A percentile compares a stretch with the other conserved stretches of the same genome.
Evolutionary conservation across 2,113 vertebrate species (phyloP).

Genomic region (Micromys minutus): DNA sequence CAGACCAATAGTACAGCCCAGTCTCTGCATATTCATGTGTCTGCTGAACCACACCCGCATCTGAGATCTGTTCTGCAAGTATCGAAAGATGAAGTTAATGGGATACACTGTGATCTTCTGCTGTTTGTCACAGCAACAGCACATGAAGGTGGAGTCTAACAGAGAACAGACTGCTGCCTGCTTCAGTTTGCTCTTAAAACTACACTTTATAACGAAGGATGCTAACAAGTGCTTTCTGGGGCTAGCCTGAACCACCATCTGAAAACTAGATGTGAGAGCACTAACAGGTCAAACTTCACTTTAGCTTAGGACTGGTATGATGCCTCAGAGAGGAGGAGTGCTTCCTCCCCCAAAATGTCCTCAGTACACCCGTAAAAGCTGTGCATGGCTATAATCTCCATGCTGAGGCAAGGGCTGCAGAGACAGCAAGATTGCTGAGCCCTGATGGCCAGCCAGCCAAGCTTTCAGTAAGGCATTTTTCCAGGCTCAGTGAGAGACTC

Average conservation of each 20-base stretch:
- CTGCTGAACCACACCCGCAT: background rate
- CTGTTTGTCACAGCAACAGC: background rate
- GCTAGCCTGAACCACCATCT: background rate
- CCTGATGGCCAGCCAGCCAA: background rate
- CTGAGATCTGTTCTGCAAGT: background rate
- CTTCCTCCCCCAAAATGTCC: too few species aligned
- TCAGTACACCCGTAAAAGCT: too few species aligned
- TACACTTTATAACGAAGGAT: background rate
- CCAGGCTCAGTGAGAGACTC: background rate
- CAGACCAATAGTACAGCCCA: background rate
- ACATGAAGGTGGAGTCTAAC: background rate
- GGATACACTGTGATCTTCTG: background rate
- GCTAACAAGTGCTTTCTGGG: background rate
- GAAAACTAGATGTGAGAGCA: background rate
- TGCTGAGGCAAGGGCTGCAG: background rate
- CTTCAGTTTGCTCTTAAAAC: slow-evolving; percentile 6
- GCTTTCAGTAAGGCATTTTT: background rate
- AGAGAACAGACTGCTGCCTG: background rate
- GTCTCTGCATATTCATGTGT: background rate
- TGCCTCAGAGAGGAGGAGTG: background rate
- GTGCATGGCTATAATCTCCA: background rate
- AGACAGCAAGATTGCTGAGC: background rate
- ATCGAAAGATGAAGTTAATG: background rate
- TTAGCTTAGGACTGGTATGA: background rate
- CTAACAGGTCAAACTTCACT: background rate